phyloP scores from a whole-genome alignment of 2,797 vertebrate species.

The Darevskia mixta region DNA sequence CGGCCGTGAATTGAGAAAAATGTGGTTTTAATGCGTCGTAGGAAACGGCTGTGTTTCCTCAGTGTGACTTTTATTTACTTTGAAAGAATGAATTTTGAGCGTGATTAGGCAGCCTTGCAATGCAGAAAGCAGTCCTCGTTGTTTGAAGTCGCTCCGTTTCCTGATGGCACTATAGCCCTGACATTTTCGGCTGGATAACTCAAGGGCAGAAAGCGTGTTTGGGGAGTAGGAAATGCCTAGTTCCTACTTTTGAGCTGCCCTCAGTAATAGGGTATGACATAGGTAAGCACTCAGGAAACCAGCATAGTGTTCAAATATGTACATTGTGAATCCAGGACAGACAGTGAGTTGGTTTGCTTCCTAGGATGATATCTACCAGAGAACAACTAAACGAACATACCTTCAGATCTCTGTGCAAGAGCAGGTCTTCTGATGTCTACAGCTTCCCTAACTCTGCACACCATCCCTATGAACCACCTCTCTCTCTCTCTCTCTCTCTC shows the following conservation, averaged over 20 bases:
- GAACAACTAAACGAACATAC: neutral
- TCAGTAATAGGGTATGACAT: neutral
- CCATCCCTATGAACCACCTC: too few relatives aligned
- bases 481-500: too few relatives aligned
- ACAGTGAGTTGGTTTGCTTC: too few relatives aligned
- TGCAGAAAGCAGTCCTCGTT: neutral
- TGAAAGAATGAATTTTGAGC: neutral
- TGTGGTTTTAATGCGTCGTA: constrained; percentile 30
- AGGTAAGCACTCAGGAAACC: neutral
- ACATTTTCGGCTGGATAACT: neutral
- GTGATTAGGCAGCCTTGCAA: neutral
- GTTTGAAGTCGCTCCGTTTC: neutral
- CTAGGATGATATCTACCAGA: too few relatives aligned
- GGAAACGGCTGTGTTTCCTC: neutral
- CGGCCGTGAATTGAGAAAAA: constrained; percentile 7
- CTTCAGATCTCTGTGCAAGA: neutral
- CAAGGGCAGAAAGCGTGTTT: neutral
- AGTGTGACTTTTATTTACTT: neutral
- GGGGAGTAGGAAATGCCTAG: neutral
- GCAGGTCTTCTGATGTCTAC: neutral
- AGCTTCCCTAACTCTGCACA: too few relatives aligned
- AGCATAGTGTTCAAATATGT: neutral
- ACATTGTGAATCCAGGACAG: neutral
- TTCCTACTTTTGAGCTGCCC: neutral
- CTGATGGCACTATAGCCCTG: neutral